Percentiles rank a stretch among this genome's conserved stretches.
These are phyloP conservation scores for Parotocinclus haroldoi DNA, from an alignment of 2,797 vertebrate genomes.

Conservation along the genomic window DNA sequence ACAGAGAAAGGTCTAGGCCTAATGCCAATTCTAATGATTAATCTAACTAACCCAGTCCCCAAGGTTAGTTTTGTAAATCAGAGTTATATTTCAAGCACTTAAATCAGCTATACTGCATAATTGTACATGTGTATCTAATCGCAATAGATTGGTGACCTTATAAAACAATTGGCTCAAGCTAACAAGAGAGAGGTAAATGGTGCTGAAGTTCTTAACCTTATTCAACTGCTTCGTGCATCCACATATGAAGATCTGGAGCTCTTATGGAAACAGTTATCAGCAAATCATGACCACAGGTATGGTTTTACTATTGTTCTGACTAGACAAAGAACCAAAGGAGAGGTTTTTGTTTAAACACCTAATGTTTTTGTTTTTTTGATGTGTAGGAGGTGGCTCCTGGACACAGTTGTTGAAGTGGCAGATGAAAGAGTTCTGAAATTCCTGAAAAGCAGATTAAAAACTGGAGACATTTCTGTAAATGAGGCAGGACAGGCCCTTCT, in stretches of 20 bases:
- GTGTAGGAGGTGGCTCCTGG: slow-evolving; percentile 76
- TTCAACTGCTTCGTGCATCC: slow-evolving; percentile 70
- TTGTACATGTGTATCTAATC: not conserved
- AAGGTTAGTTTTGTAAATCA: slow-evolving; percentile 64
- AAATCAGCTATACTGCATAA: no score
- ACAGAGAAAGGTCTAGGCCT: slow-evolving; percentile 56
- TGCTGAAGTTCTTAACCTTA: slow-evolving; percentile 67
- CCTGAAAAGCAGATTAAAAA: slow-evolving; percentile 68
- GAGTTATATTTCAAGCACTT: not conserved
- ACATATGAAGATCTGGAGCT: slow-evolving; percentile 64
- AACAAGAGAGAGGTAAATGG: slow-evolving; percentile 69
- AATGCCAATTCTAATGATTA: slow-evolving; percentile 71
- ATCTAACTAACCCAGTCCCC: slow-evolving; percentile 59
- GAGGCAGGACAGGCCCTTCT: slow-evolving; percentile 69
- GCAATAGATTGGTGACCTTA: slow-evolving; percentile 68
- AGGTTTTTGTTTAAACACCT: not conserved
- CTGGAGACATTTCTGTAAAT: slow-evolving; percentile 57
- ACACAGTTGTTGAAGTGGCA: slow-evolving; percentile 63
- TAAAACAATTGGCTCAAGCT: slow-evolving; percentile 70
- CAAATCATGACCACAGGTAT: slow-evolving; percentile 70
- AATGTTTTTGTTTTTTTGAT: slow-evolving; percentile 5
- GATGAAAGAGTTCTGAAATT: slow-evolving; percentile 74
- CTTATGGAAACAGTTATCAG: slow-evolving; percentile 71
- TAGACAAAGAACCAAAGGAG: not conserved
- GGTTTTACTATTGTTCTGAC: not conserved